Evolutionary conservation across 2,888 invertebrate species (phyloP), one percentile per base, ranked within the genome.

Genomic region (Polymixis flavicincta): DNA sequence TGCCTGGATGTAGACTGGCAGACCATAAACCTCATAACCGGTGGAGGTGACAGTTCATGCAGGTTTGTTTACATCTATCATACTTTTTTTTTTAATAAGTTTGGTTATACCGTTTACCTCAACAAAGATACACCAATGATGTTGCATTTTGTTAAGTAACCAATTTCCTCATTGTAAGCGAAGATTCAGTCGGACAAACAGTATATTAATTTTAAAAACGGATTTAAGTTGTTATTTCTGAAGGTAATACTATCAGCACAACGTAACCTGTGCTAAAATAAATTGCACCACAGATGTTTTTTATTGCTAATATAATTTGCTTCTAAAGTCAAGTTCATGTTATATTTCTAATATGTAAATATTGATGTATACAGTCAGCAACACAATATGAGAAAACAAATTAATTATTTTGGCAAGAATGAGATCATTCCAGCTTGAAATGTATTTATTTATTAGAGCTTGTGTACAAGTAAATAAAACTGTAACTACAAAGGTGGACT

Each of bases 1-100:
- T 99, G 99, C 92, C 97, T 99, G 72, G 99, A 99, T 93, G 98
- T 99, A 2, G 98, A 99, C 92, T 99, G 99, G 99, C 99, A 99
- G 87, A 98, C 99, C 6, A 98, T 98, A 0, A 97, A 98, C 91
- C 97, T 99, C 67, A 97, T 99, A 82, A 98, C 99, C 1, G 99
- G 99, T 37, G 98, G 99, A 92, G 99, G 99, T 94, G 99, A 99
- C 95, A 99, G 99, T 95, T 98, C 98, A 9, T 97, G 99, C 89
- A 97, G 97, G 95, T 96, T 68, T 57, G 74, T 71, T 54, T 42
- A 25, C 11, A 42, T 25, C 45, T 22, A 32, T 1, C 13, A 22
- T 22, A 59, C 37, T 55, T 50, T 65, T 22, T 65, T 22, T 28
- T 50, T 0, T 25, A 25, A 61, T 32, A 32, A 50, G 73, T 82